These are phyloP conservation scores for Pomatorhinus ruficollis DNA, from an alignment of 2,113 vertebrate species.

Conservation along the genomic window DNA sequence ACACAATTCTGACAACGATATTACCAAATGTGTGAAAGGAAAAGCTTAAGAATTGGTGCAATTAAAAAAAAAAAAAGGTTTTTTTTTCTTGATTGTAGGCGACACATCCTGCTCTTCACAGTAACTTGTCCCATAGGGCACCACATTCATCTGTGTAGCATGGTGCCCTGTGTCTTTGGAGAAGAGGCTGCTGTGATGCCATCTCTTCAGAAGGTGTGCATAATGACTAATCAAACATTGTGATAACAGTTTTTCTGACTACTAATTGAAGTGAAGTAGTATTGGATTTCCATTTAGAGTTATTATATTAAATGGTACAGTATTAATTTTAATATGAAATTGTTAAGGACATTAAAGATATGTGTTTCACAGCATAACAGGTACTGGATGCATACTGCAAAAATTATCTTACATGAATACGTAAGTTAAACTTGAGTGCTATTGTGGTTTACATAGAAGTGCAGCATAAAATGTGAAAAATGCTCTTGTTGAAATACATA, in stretches of 20 bases:
- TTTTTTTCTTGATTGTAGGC: slow-evolving; percentile 62
- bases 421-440: neutral
- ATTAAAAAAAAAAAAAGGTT: neutral
- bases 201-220: slow-evolving; percentile 81
- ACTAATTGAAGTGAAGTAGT: neutral
- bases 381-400: neutral
- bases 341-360: neutral
- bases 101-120: slow-evolving; percentile 81
- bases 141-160: slow-evolving; percentile 83
- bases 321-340: neutral
- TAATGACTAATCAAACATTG: neutral
- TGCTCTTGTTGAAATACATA: neutral
- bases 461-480: neutral
- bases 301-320: neutral
- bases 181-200: slow-evolving; percentile 86
- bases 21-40: neutral
- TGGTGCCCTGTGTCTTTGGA: slow-evolving; percentile 82
- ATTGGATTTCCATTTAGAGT: neutral
- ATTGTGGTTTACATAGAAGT: neutral
- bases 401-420: neutral
- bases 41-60: neutral
- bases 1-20: neutral
- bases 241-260: neutral
- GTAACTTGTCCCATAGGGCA: slow-evolving; percentile 75
- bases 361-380: neutral